phyloP scores from a whole-genome alignment of 1,140 invertebrate species.

The Neodiprion fabricii region DNA sequence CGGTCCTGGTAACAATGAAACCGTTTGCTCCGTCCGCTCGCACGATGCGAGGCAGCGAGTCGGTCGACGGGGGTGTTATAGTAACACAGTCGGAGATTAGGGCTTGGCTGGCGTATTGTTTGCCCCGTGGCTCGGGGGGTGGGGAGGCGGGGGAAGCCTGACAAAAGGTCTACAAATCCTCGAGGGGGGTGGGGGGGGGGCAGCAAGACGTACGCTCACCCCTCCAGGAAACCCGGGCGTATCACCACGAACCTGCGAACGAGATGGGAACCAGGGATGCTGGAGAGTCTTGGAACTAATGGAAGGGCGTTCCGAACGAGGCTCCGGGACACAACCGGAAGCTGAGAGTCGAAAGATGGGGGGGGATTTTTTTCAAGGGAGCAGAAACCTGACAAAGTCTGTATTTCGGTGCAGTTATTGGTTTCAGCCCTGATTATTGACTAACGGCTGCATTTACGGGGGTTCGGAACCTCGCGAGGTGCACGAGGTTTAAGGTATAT shows the following conservation, averaged over 20 bases:
- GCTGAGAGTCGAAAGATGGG: background rate
- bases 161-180: conserved; percentile 20
- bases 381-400: no score
- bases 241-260: background rate
- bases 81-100: conserved; percentile 11
- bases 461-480: no score
- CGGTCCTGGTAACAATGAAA: conserved; percentile 9
- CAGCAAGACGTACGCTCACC: background rate
- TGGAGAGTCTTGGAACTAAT: background rate
- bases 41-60: background rate
- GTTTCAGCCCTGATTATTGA: no score
- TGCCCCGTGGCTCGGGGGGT: background rate
- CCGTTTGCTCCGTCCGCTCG: background rate
- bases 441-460: no score
- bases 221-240: background rate
- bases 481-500: no score
- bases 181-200: background rate
- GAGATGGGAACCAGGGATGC: background rate
- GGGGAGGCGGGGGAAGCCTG: background rate
- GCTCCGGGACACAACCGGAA: background rate
- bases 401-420: no score
- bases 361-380: no score
- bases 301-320: background rate
- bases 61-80: conserved; percentile 12
- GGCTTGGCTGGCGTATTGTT: conserved; percentile 17